Evolutionary conservation across 2,797 vertebrate genomes (phyloP).

Genomic region (Crypturellus tataupa): DNA sequence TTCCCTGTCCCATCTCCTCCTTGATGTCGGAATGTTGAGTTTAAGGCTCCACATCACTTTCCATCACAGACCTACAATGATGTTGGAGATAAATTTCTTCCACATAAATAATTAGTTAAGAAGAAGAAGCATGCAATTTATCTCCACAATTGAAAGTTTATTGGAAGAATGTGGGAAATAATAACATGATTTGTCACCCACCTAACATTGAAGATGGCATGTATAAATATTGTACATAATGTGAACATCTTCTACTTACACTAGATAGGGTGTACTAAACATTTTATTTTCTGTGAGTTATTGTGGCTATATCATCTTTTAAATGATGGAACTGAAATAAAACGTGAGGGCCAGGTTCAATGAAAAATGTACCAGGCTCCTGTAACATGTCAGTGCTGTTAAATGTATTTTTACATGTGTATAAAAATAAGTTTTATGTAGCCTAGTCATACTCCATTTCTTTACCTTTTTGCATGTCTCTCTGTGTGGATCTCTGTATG

Average conservation of each 20-base stretch:
- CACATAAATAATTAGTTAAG: not conserved
- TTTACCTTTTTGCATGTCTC: not conserved
- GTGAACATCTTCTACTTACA: not conserved
- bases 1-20: not conserved
- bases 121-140: not conserved
- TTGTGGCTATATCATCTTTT: not conserved
- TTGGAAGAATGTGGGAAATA: not conserved
- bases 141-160: not conserved
- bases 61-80: not conserved
- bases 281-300: not conserved
- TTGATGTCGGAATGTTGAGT: not conserved
- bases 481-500: not conserved
- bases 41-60: not conserved
- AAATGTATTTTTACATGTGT: not conserved
- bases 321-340: not conserved
- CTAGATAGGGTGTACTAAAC: not conserved
- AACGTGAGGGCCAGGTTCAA: not conserved
- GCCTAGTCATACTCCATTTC: not conserved
- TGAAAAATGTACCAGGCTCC: not conserved
- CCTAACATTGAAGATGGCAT: not conserved
- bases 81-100: not conserved
- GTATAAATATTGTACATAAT: not conserved
- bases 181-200: not conserved
- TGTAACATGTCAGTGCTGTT: not conserved
- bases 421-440: not conserved